A percentile compares a stretch with the other conserved stretches of the same genome.
These are phyloP conservation scores for Hipparchia semele DNA, from an alignment of 2,888 invertebrate genomes.

Conservation along the genomic window DNA sequence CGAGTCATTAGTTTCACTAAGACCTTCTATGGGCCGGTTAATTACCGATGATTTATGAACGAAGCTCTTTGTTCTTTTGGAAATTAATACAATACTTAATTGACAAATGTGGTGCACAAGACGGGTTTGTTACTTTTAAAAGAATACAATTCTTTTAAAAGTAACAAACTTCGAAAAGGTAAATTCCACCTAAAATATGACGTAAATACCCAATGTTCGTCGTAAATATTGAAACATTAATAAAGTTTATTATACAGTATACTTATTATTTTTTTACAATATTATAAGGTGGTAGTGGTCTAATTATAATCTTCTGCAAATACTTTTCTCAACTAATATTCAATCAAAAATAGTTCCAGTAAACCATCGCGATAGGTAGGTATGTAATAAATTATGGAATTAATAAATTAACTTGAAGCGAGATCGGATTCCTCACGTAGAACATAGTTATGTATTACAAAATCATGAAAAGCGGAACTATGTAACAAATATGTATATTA, in stretches of 20 bases:
- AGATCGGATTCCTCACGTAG: neutral
- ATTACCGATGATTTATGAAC: neutral
- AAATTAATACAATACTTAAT: neutral
- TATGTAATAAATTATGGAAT: neutral
- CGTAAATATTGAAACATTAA: no score
- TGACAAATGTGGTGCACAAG: neutral
- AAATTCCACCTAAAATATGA: no score
- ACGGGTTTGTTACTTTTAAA: neutral
- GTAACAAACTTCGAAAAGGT: no score
- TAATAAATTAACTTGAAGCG: neutral
- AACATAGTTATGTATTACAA: neutral
- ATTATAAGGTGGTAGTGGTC: no score
- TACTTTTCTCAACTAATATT: no score
- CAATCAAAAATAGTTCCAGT: no score
- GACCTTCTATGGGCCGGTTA: neutral
- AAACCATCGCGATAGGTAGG: neutral
- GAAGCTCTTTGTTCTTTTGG: neutral
- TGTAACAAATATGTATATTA: neutral
- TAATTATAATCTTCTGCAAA: no score
- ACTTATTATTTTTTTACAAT: no score
- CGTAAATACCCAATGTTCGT: no score
- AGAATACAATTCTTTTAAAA: no score
- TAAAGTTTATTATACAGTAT: no score
- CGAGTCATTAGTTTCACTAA: constrained; percentile 3
- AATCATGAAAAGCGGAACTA: constrained; percentile 35